These are phyloP conservation scores for Orientallactaga bullata DNA, from an alignment of 2,113 vertebrate species.

Conservation along the genomic window DNA sequence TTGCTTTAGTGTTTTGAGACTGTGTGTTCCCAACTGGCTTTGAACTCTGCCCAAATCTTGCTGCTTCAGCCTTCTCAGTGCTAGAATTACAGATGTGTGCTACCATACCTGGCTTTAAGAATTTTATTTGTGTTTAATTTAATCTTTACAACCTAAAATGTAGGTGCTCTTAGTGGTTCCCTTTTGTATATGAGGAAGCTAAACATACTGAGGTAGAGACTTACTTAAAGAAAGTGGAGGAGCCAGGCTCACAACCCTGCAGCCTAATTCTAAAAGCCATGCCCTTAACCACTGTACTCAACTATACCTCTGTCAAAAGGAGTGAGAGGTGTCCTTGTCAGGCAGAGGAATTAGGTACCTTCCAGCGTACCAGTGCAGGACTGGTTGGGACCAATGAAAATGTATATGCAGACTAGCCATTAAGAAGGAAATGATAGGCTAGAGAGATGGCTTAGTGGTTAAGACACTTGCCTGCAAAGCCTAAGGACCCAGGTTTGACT, in stretches of 20 bases:
- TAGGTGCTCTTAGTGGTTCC: neutral
- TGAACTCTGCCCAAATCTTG: neutral
- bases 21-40: neutral
- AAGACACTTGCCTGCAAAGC: too few species aligned
- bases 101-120: neutral
- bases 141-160: neutral
- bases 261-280: slow-evolving; percentile 24
- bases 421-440: neutral
- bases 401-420: neutral
- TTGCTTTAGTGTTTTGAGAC: neutral
- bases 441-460: neutral
- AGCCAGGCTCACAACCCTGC: neutral
- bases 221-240: neutral
- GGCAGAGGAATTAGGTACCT: neutral
- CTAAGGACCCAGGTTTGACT: too few species aligned
- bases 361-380: neutral
- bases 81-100: neutral
- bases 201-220: neutral
- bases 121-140: slow-evolving; percentile 1
- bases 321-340: neutral
- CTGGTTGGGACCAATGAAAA: neutral
- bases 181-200: slow-evolving; percentile 23
- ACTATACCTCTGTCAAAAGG: neutral
- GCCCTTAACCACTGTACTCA: neutral
- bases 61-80: neutral